Conservation (phyloP, 2,797 vertebrate species). For the Peromyscus attwateri region DNA sequence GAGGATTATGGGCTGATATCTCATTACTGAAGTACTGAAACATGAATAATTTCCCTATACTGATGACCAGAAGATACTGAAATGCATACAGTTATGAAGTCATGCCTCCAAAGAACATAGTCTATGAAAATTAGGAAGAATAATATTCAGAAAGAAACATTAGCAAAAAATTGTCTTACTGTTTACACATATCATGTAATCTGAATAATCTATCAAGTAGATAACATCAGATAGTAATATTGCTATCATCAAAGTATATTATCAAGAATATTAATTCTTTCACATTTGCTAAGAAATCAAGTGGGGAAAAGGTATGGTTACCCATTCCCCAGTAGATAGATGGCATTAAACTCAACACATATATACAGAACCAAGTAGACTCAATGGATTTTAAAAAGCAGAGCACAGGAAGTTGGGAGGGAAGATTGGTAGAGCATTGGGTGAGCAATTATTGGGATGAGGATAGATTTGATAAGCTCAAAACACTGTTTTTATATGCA, state of each 20-base stretch:
- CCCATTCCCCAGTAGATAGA: neutral
- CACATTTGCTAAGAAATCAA: neutral
- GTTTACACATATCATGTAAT: neutral
- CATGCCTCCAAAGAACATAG: constrained; percentile 21
- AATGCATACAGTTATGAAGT: constrained; percentile 21
- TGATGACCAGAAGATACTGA: constrained; percentile 76
- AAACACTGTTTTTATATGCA: neutral
- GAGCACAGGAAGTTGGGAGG: neutral
- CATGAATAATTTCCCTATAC: constrained; percentile 71
- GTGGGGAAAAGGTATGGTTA: neutral
- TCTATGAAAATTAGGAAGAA: constrained; percentile 12
- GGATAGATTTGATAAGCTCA: neutral
- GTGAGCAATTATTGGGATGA: neutral
- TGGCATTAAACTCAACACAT: neutral
- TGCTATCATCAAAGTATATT: neutral
- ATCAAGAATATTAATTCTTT: neutral
- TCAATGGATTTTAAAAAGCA: neutral
- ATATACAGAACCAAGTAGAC: neutral
- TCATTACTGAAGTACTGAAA: constrained; percentile 78
- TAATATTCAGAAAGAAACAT: neutral
- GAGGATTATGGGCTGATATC: constrained; percentile 76
- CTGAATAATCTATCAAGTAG: neutral
- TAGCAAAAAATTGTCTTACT: neutral
- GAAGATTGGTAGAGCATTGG: neutral
- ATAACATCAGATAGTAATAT: neutral